These are phyloP conservation scores for Paralinhomoeus sp. DNA, from an alignment of 2,888 invertebrate genomes.

Conservation along the genomic window DNA sequence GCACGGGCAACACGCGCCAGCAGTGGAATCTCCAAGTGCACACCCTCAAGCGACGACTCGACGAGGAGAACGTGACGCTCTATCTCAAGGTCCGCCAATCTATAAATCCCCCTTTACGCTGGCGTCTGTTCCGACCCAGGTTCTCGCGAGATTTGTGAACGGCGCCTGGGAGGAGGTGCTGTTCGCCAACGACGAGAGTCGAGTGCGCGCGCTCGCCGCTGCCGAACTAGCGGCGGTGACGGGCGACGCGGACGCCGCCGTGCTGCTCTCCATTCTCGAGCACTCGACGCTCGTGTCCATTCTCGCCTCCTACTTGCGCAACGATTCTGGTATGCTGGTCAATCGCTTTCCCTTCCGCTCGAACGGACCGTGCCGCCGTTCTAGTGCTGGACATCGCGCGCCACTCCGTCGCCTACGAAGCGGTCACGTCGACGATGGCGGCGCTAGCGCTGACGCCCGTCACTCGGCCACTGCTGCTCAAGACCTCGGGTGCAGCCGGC, in stretches of 20 bases:
- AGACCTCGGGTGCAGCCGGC: constrained; percentile 9
- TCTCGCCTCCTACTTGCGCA: constrained; percentile 64
- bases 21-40: constrained; percentile 92
- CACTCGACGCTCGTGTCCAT: constrained; percentile 65
- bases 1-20: constrained; percentile 77
- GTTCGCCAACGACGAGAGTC: not conserved
- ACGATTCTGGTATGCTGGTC: constrained; percentile 79
- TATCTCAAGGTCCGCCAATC: constrained; percentile 38
- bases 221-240: no score
- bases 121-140: no score
- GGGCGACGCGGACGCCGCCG: constrained; percentile 37
- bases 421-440: constrained; percentile 54
- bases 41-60: constrained; percentile 54
- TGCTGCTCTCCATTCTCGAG: constrained; percentile 51
- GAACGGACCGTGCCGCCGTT: no score
- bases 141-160: constrained; percentile 56
- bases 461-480: constrained; percentile 38
- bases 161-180: not conserved
- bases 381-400: constrained; percentile 79
- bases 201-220: no score
- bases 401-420: constrained; percentile 71
- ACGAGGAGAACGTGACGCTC: constrained; percentile 79
- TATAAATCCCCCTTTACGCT: no score
- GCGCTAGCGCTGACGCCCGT: constrained; percentile 43
- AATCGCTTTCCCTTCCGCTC: no score